A percentile compares a stretch with the other conserved stretches of the same genome.
Evolutionary conservation across 2,797 vertebrate species (phyloP).

Genomic region (Artibeus lituratus): DNA sequence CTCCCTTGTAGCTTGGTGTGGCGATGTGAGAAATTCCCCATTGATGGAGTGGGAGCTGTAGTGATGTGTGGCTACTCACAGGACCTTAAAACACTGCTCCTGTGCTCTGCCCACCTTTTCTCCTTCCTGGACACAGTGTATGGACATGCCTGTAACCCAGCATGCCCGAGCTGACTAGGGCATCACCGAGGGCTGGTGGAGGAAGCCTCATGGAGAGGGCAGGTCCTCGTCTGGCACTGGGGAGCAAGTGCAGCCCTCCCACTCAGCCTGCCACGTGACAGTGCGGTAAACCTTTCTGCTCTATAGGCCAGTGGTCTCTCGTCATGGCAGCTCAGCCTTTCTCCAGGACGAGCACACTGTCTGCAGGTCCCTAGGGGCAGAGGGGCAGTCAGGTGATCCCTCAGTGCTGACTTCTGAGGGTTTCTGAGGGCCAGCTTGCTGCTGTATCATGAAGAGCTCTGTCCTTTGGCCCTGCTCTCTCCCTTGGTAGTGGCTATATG

Average conservation of each 20-base stretch:
- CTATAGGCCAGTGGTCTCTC: background rate
- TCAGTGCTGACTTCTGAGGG: background rate
- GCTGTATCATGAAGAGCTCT: background rate
- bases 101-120: background rate
- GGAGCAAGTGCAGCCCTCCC: background rate
- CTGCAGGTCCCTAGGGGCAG: background rate
- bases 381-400: background rate
- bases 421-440: background rate
- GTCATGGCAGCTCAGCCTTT: background rate
- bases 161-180: background rate
- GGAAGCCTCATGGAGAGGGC: background rate
- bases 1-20: background rate
- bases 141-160: background rate
- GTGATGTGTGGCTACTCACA: background rate
- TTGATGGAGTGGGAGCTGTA: background rate
- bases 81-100: background rate
- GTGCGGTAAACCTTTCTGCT: background rate
- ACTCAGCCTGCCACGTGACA: background rate
- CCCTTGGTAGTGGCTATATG: background rate
- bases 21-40: background rate
- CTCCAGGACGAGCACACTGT: background rate
- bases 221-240: background rate
- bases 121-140: background rate
- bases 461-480: background rate
- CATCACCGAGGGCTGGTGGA: background rate